Evolutionary conservation across 2,113 vertebrate species (phyloP), one percentile per base, ranked within the genome.

Genomic region (Ceyx melanurus): DNA sequence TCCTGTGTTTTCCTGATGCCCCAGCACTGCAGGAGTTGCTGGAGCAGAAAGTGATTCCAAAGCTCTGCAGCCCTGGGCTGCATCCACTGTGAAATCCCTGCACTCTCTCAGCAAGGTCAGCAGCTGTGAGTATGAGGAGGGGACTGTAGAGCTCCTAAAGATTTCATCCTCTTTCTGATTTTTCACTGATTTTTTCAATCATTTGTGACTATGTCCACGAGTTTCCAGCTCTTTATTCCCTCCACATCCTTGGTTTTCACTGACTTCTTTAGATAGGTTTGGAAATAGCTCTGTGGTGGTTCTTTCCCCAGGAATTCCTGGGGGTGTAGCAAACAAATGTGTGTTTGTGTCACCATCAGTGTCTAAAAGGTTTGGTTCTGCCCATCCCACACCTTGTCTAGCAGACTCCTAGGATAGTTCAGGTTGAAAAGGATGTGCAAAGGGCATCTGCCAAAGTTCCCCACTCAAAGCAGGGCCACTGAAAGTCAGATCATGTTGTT

Each of bases 1-100:
- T 48, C 5, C 14, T 71, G 35, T 5, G 0, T 12, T 72, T 62
- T 60, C 43, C 45, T 33, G 22, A 15, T 5, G 21, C 12, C 13
- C 17, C 18, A 19, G 22, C 4, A 5, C 22, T 16, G 2, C 3
- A 75, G 23, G 17, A 31, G 10, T 21, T 42, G 51, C 40, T 71
- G 6, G 57, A 35, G 74, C 35, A 6, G 29, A 54, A 48, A 45
- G 7, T 16, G 7, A n/a, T 65, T 33, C 45, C 48, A 40, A 40
- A 29, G 15, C 65, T 8, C 6, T 20, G 56, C 19, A 2, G 22
- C 23, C 0, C 0, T 31, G 53, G 65, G 35, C 29, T 3, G 1
- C 35, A 37, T 18, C 4, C 28, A 0, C 23, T 31, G 21, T 43
- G 67, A 13, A 60, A 76, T 46, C 51, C 62, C 46, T 58, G 46